Evolutionary conservation across 2,888 invertebrate genomes (phyloP).

Genomic region (Frankliniella fusca): DNA sequence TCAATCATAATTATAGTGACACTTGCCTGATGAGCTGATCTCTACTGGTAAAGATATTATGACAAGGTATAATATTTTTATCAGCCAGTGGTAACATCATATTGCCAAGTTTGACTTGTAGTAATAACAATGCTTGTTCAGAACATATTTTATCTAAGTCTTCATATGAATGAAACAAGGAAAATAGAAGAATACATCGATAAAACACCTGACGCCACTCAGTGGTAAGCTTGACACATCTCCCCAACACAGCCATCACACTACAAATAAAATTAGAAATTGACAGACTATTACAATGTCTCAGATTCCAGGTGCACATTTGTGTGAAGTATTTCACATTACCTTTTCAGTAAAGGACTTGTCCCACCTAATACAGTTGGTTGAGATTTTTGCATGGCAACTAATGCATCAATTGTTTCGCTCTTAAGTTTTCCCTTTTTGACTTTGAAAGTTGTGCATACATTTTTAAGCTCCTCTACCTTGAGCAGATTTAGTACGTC

Average conservation of each 20-base stretch:
- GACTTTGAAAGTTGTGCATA: background rate
- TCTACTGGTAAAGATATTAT: background rate
- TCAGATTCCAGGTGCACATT: background rate
- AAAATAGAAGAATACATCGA: background rate
- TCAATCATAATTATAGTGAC: background rate
- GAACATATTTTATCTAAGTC: background rate
- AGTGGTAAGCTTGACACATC: background rate
- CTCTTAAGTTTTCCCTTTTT: background rate
- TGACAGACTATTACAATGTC: background rate
- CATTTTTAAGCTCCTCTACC: background rate
- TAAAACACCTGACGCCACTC: background rate
- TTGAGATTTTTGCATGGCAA: background rate
- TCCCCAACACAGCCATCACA: background rate
- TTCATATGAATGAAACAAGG: constrained; percentile 1
- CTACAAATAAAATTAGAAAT: background rate
- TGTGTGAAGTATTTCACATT: background rate
- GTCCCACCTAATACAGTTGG: background rate
- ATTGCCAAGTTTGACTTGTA: background rate
- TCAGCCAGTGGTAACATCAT: background rate
- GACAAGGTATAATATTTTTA: background rate
- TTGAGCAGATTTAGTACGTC: background rate
- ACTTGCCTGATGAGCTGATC: constrained; percentile 2
- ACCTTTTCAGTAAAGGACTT: background rate
- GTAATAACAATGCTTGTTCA: background rate
- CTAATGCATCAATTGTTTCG: background rate